Conservation (phyloP, 1,140 invertebrate genomes). For the Berghia stephanieae region DNA sequence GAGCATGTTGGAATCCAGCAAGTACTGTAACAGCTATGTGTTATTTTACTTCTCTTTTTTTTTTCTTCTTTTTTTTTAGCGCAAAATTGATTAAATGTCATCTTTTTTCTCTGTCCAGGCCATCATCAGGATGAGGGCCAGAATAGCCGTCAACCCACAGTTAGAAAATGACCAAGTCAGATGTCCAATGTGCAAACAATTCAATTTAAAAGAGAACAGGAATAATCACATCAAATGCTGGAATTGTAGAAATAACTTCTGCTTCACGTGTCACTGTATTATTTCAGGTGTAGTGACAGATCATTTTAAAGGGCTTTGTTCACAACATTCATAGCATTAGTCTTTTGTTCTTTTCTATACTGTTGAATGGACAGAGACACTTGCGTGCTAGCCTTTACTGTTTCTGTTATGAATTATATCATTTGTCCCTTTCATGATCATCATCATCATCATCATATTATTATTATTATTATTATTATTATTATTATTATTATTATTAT, state of each 20-base stretch:
- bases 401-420: too few relatives aligned
- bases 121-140: constrained; percentile 27
- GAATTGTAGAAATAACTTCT: constrained; percentile 47
- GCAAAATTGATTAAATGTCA: not conserved
- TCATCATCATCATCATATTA: too few relatives aligned
- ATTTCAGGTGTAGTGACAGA: constrained; percentile 36
- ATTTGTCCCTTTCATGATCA: too few relatives aligned
- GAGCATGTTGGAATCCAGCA: too few relatives aligned
- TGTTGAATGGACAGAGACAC: too few relatives aligned
- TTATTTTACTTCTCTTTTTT: too few relatives aligned
- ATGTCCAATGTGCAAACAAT: constrained; percentile 45
- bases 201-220: constrained; percentile 36
- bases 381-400: too few relatives aligned
- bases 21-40: too few relatives aligned
- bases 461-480: too few relatives aligned
- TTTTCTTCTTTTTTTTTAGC: too few relatives aligned
- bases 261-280: constrained; percentile 42
- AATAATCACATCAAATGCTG: constrained; percentile 52
- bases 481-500: too few relatives aligned
- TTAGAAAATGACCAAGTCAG: constrained; percentile 18
- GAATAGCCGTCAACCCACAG: constrained; percentile 29
- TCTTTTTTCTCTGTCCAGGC: constrained; percentile 27
- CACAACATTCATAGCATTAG: constrained; percentile 43
- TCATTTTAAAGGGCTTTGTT: constrained; percentile 42
- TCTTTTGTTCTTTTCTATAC: too few relatives aligned